These are phyloP conservation scores for Apis florea DNA, from an alignment of 1,140 invertebrate genomes.

Conservation along the genomic window DNA sequence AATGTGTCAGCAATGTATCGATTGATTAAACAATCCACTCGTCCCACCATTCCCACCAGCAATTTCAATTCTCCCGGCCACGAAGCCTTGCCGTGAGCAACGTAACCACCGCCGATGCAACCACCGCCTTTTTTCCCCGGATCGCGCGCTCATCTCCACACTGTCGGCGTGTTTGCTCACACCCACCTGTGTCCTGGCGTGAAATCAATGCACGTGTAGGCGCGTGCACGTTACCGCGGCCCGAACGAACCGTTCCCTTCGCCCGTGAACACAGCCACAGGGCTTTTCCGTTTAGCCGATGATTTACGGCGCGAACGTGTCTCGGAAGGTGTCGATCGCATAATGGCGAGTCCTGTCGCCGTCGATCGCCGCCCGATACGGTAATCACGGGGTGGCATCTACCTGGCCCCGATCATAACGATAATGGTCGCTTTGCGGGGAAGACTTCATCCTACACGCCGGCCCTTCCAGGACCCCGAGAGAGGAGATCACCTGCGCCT, in stretches of 20 bases:
- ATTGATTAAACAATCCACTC: constrained; percentile 28
- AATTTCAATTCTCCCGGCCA: constrained; percentile 25
- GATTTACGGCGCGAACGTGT: constrained; percentile 76
- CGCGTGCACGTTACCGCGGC: constrained; percentile 24
- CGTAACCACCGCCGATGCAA: background rate
- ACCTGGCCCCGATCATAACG: constrained; percentile 73
- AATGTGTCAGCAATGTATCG: background rate
- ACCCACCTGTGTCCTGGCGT: constrained; percentile 28
- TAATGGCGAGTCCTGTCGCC: constrained; percentile 76
- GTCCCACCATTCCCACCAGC: no score
- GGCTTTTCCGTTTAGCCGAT: constrained; percentile 73
- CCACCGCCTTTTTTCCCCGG: background rate
- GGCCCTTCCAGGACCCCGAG: background rate
- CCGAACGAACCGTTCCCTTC: constrained; percentile 35
- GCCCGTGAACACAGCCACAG: constrained; percentile 64
- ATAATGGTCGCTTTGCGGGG: constrained; percentile 72
- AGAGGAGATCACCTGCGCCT: background rate
- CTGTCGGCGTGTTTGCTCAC: constrained; percentile 37
- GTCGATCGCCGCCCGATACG: constrained; percentile 76
- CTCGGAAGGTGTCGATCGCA: constrained; percentile 77
- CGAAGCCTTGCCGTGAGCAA: background rate
- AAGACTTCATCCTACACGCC: constrained; percentile 73
- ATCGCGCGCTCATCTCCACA: background rate
- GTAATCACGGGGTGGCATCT: constrained; percentile 77
- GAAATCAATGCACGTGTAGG: constrained; percentile 47